phyloP scores from a whole-genome alignment of 2,888 invertebrate species.

The Thymelicus acteon region DNA sequence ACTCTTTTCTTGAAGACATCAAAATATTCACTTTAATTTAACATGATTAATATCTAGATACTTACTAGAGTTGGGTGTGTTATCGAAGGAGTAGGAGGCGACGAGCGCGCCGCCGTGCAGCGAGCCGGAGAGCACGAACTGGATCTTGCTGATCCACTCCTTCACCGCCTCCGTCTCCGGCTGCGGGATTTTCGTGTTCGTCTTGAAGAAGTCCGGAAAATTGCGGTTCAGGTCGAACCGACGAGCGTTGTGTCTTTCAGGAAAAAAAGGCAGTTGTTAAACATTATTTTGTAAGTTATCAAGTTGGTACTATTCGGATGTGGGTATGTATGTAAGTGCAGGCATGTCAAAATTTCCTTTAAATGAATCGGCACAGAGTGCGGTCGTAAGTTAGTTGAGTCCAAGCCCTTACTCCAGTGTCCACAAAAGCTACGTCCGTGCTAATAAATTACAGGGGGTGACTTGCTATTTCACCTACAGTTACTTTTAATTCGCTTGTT shows the following conservation, averaged over 20 bases:
- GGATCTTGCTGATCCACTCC: constrained; percentile 96
- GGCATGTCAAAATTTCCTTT: no score
- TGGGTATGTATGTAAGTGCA: no score
- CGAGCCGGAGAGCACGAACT: constrained; percentile 97
- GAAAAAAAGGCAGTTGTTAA: not conserved
- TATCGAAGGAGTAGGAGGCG: constrained; percentile 98
- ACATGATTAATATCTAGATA: constrained; percentile 33
- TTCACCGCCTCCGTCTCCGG: constrained; percentile 98
- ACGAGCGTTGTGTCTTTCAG: constrained; percentile 91
- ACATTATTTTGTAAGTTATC: not conserved
- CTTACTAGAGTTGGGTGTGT: constrained; percentile 96
- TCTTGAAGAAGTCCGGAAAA: constrained; percentile 97
- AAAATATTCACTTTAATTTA: no score
- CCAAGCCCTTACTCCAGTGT: no score
- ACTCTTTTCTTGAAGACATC: no score
- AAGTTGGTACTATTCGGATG: not conserved
- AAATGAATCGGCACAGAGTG: no score
- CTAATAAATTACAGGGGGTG: no score
- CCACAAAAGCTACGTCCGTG: no score
- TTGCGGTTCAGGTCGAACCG: constrained; percentile 97
- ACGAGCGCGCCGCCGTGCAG: constrained; percentile 98
- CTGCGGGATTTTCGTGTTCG: constrained; percentile 93
- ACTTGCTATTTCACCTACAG: no score
- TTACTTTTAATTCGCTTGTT: no score
- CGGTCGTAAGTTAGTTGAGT: no score